Conservation (phyloP, 2,888 invertebrate species). For the Dinocampus coccinellae region DNA sequence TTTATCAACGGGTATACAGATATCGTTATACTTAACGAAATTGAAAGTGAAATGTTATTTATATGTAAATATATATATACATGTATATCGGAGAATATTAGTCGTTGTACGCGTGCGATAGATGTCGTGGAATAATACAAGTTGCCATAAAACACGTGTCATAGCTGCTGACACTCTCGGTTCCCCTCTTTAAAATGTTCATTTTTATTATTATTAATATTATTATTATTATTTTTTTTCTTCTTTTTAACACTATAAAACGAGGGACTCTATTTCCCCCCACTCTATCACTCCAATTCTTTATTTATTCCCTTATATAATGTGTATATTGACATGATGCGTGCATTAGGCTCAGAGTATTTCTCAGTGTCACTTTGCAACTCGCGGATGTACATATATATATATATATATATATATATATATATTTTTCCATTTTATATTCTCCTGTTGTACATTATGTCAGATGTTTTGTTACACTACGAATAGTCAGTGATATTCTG, state of each 20-base stretch:
- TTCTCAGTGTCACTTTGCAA: conserved; percentile 41
- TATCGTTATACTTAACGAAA: background rate
- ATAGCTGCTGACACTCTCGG: background rate
- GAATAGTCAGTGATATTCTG: conserved; percentile 17
- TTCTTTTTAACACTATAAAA: background rate
- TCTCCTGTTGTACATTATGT: background rate
- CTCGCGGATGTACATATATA: background rate
- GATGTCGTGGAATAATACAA: background rate
- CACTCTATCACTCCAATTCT: conserved; percentile 7
- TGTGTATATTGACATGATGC: conserved; percentile 61
- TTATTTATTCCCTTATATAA: conserved; percentile 10
- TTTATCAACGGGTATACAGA: background rate
- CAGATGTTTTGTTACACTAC: background rate
- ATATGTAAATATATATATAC: background rate
- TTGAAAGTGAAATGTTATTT: background rate
- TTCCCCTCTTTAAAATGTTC: background rate
- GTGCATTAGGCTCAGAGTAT: conserved; percentile 66
- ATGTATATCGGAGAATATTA: background rate
- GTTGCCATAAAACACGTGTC: conserved; percentile 23
- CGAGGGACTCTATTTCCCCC: background rate
- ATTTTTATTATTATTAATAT: too few relatives aligned
- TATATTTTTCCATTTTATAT: background rate
- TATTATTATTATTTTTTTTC: too few relatives aligned
- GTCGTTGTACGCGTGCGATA: background rate
- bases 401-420: background rate